Conservation (phyloP, 2,113 vertebrate genomes). For the Microtus richardsoni region DNA sequence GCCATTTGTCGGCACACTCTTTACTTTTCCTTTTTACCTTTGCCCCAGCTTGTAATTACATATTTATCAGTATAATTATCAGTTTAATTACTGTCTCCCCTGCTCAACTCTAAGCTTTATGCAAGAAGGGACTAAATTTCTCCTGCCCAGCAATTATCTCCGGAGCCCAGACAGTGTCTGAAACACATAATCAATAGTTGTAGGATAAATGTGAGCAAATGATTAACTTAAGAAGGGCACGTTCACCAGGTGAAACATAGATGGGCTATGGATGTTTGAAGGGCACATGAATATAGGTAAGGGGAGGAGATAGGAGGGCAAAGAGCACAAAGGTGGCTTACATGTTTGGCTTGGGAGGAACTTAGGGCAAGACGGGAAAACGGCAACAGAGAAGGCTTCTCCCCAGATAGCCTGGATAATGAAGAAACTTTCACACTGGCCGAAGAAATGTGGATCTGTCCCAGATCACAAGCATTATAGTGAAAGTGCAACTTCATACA, state of each 20-base stretch:
- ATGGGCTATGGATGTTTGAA: background rate
- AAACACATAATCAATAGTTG: conserved; percentile 43
- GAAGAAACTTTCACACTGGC: background rate
- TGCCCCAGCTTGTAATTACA: conserved; percentile 26
- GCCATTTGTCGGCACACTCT: background rate
- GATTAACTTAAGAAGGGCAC: background rate
- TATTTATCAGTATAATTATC: conserved; percentile 34
- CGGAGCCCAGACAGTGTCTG: background rate
- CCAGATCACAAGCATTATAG: background rate
- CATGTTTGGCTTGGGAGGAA: background rate
- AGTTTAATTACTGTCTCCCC: conserved; percentile 20
- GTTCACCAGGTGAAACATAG: background rate
- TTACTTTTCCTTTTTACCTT: conserved; percentile 45
- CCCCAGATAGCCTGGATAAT: background rate
- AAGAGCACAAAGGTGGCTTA: background rate
- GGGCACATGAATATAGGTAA: background rate
- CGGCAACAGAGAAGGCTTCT: background rate
- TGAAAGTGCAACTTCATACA: background rate
- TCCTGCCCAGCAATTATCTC: conserved; percentile 28
- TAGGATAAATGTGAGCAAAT: conserved; percentile 11
- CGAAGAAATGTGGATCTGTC: background rate
- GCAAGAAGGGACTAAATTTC: background rate
- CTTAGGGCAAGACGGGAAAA: background rate
- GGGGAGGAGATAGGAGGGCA: background rate
- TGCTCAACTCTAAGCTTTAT: conserved; percentile 24